Evolutionary conservation across 2,888 invertebrate species (phyloP).

Genomic region (Dasysyrphus tricinctus): DNA sequence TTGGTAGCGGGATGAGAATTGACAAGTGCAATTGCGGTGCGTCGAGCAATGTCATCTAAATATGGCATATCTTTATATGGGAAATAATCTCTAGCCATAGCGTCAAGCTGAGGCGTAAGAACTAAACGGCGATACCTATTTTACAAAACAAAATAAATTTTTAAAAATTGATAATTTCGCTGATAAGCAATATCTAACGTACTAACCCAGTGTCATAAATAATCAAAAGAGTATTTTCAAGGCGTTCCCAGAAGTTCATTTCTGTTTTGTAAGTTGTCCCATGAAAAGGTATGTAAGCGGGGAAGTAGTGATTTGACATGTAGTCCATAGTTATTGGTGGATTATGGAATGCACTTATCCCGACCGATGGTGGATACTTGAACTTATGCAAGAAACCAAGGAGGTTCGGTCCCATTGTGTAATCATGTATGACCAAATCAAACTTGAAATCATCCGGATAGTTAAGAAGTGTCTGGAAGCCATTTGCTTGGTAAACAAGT

Average conservation of each 20-base stretch:
- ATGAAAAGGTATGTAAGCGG: not conserved
- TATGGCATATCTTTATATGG: constrained; percentile 68
- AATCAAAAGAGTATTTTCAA: not conserved
- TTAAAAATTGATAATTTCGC: too few relatives aligned
- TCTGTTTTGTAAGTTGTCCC: not conserved
- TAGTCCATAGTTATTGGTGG: not conserved
- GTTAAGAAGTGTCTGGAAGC: not conserved
- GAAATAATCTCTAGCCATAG: not conserved
- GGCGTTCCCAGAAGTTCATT: not conserved
- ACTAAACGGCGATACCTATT: not conserved
- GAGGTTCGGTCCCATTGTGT: not conserved
- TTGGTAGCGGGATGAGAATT: constrained; percentile 80
- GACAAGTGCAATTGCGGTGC: constrained; percentile 78
- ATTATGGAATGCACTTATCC: not conserved
- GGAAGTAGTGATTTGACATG: not conserved
- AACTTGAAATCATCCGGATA: not conserved
- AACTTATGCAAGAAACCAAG: not conserved
- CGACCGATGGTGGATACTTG: not conserved
- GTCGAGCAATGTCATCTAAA: constrained; percentile 75
- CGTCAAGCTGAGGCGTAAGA: not conserved
- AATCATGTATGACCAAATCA: not conserved
- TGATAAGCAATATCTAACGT: too few relatives aligned
- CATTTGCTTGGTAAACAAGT: constrained; percentile 65
- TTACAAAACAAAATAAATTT: too few relatives aligned
- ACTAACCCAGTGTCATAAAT: not conserved